Base-by-base conservation (phyloP, 2,888 invertebrate species). In the Listrodromus nycthemerus region DNA sequence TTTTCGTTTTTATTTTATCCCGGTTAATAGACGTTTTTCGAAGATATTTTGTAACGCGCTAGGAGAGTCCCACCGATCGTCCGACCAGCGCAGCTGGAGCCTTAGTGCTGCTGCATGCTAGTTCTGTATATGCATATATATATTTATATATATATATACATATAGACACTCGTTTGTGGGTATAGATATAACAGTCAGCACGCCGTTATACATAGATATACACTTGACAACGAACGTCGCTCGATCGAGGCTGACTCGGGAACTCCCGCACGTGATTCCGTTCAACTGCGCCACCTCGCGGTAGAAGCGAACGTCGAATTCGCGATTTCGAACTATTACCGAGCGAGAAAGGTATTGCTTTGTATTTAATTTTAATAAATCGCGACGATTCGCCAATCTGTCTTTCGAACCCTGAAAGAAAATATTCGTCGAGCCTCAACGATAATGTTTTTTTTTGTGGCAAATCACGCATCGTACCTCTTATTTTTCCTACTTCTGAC, bases 11-110 rank as follows among this genome's bases (percentile, higher is more conserved):
- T 4, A 21, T 19, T 19, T 73, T 73, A n/a, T 63, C 63, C 30
- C 61, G 19, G 37, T 50, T 10, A 52, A 48, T 19, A 5, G 1
- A 41, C 13, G 41, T 70, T 7, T 69, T 41, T 69, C n/a, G 67
- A 45, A 58, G 74, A 79, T 45, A 79, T 82, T 82, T 78, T 75
- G 52, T 52, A 27, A 45, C 21, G 50, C 73, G 45, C 50, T 41
- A 10, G 2, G 45, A 69, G 74, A 65, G 65, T 24, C n/a, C 16
- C 67, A 66, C 5, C 65, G 82, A 75, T 27, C 63, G 82, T 75
- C 63, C 79, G 82, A 79, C 63, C 63, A 75, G 79, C 75, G 79
- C 82, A 66, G 70, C 82, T 79, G 79, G 70, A 79, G 75, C 82
- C 67, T 37, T 67, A 63, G 63, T 70, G 79, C 82, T 83, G 82